phyloP scores from a whole-genome alignment of 2,113 vertebrate genomes.

The Orthochromis indermauri region DNA sequence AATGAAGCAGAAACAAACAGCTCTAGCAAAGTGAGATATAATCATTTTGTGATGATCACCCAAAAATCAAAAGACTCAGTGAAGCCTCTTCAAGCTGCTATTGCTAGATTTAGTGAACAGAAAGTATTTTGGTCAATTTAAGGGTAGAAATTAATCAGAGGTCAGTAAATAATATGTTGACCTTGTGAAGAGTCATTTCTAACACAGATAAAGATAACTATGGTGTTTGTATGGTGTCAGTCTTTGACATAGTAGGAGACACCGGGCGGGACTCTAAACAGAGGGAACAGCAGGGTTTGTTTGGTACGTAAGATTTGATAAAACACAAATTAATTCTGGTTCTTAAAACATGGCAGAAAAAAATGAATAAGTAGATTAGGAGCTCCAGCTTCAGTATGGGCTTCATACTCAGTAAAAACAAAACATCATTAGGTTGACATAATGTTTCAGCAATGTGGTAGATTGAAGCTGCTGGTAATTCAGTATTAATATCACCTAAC shows the following conservation, averaged over 20 bases:
- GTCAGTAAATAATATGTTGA: background rate
- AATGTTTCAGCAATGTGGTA: background rate
- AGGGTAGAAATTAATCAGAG: background rate
- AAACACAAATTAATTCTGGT: background rate
- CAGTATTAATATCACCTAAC: background rate
- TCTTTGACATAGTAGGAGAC: background rate
- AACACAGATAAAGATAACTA: background rate
- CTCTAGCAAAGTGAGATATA: background rate
- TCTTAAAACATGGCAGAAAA: background rate
- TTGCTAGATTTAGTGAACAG: background rate
- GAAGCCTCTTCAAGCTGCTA: background rate
- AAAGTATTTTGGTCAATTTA: background rate
- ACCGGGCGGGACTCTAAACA: background rate
- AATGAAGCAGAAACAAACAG: slow-evolving; percentile 8
- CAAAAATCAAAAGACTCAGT: background rate
- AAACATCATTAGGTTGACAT: background rate
- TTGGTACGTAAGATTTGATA: background rate
- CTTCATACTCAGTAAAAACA: background rate
- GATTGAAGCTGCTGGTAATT: background rate
- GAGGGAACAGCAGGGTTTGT: background rate
- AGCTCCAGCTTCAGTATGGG: background rate
- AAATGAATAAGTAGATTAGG: background rate
- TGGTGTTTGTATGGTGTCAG: background rate
- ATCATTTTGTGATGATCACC: background rate
- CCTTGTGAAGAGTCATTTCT: background rate